Evolutionary conservation across 2,888 invertebrate genomes (phyloP).

Genomic region (Escarpia spicata): DNA sequence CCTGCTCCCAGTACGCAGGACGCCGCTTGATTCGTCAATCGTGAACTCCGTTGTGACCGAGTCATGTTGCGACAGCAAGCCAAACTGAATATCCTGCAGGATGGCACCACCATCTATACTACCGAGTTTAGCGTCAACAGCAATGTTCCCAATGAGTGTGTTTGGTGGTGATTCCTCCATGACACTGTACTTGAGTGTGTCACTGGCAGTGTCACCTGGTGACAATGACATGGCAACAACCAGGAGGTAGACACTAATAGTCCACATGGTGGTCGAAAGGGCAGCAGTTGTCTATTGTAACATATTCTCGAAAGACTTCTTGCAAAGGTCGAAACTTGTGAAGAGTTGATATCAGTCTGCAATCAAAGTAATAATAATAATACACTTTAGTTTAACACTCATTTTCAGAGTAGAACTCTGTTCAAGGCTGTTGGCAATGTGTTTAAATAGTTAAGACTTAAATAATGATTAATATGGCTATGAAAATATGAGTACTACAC

Average conservation of each 20-base stretch:
- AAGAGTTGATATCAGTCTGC: background rate
- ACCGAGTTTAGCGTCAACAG: slow-evolving; percentile 13
- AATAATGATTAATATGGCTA: too few species aligned
- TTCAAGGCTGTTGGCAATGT: too few species aligned
- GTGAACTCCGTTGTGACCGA: background rate
- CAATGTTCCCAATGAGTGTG: slow-evolving; percentile 17
- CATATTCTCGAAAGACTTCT: slow-evolving; percentile 6
- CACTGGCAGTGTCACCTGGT: background rate
- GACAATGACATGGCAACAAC: background rate
- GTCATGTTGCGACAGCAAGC: background rate
- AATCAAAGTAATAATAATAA: background rate
- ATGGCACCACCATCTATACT: background rate
- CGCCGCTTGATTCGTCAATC: background rate
- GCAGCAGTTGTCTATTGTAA: background rate
- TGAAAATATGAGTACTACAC: too few species aligned
- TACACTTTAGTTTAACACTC: too few species aligned
- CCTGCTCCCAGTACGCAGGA: background rate
- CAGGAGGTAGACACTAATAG: background rate
- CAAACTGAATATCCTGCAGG: background rate
- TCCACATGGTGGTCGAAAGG: background rate
- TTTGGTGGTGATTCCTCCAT: slow-evolving; percentile 17
- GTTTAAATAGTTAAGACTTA: too few species aligned
- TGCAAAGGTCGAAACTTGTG: background rate
- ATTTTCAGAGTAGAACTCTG: too few species aligned
- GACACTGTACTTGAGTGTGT: background rate